Conservation (phyloP, 2,113 vertebrate genomes). For the Pungitius pungitius region DNA sequence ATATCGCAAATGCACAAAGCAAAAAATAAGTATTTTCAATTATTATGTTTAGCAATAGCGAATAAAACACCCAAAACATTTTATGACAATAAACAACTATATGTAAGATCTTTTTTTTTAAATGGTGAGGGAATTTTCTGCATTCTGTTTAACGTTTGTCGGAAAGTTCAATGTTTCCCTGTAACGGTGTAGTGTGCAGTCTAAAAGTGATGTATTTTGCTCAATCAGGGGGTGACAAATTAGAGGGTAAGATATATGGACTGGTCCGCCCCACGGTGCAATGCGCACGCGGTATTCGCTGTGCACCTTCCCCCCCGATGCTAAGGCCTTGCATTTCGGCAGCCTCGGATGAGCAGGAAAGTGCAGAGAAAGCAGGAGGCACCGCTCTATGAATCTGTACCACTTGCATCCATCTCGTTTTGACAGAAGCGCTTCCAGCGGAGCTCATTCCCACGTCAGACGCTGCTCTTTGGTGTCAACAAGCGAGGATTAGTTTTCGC, state of each 20-base stretch:
- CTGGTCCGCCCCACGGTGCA: conserved; percentile 21
- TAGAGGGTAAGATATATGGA: conserved; percentile 32
- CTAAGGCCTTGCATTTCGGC: conserved; percentile 22
- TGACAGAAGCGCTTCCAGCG: conserved; percentile 63
- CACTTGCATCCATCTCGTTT: conserved; percentile 48
- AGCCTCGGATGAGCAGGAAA: conserved; percentile 34
- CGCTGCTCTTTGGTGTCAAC: conserved; percentile 55
- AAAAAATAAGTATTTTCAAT: neutral
- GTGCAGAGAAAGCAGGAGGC: conserved; percentile 27
- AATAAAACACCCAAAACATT: neutral
- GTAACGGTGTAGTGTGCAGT: neutral
- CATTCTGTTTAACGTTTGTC: neutral
- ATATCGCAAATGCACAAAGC: neutral
- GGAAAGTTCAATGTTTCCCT: neutral
- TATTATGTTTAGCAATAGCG: neutral
- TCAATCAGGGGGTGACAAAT: conserved; percentile 41
- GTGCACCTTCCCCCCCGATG: conserved; percentile 26
- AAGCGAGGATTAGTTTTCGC: conserved; percentile 58
- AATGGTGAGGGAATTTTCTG: neutral
- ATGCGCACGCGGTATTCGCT: conserved; percentile 16
- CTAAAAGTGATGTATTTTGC: conserved; percentile 17
- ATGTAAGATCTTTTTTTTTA: neutral
- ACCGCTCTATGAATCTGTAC: conserved; percentile 50
- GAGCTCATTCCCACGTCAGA: conserved; percentile 50
- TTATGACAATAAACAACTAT: neutral